Base-by-base conservation (phyloP, 2,888 invertebrate species). In the Crioceris asparagi region DNA sequence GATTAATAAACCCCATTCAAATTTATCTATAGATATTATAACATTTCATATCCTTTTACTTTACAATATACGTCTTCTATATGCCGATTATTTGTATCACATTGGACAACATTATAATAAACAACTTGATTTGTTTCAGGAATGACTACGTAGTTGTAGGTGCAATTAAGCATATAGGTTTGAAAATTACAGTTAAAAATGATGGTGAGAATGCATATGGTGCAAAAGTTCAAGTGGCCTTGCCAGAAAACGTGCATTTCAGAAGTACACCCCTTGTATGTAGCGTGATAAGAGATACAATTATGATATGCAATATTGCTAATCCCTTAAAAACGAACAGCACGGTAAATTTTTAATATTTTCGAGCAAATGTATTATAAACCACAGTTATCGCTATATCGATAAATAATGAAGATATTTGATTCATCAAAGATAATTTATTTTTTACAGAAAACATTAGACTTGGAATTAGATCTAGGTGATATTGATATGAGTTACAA, bases 131-230 rank as follows among this genome's bases (percentile, higher is more conserved):
- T n/a, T n/a, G n/a, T n/a, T n/a, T n/a, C n/a, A n/a, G n/a, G n/a
- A 26, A 44, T 7, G 40, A 45, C 8, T 39, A 35, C 7, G 60
- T 60, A 39, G 46, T 62, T 4, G 44, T 65, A 2, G 66, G 66
- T 3, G 62, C 63, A 1, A 46, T 43, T 3, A 48, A 57, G 6
- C 49, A 51, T 7, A 35, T 65, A 11, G 45, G 49, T 26, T 36
- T 67, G 29, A 40, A 49, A 14, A 49, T 58, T n/a, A 48, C 35
- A 6, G 52, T 71, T 2, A 51, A 46, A 3, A 71, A 71, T 45
- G 44, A 42, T 0, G 68, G 67, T 1, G 71, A 71, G 49, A 63
- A 66, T 1, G 70, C 71, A 3, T 71, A 69, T 46, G 53, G 65
- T 29, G 64, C 69, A 0, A 63, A 68, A 49, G 48, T 71, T 16